A percentile compares a stretch with the other conserved stretches of the same genome.
Evolutionary conservation across 1,140 invertebrate species (phyloP).

Genomic region (Wiebesia pumilae): DNA sequence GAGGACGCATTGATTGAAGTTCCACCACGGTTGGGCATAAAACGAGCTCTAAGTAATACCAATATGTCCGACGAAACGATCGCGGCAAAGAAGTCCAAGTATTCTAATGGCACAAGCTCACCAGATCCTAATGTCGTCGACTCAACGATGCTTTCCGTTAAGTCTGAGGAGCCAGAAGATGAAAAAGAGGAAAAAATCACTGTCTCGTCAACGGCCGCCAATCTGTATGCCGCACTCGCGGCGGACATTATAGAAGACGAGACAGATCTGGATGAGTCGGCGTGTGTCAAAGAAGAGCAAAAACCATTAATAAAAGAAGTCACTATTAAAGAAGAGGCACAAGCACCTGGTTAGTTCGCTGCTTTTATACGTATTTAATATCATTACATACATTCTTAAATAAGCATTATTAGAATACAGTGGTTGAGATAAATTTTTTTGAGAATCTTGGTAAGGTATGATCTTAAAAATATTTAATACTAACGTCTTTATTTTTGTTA

Average conservation of each 20-base stretch:
- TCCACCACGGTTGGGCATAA: conserved; percentile 65
- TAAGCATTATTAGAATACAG: too few species aligned
- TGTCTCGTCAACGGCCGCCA: conserved; percentile 82
- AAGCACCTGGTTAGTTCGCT: conserved; percentile 22
- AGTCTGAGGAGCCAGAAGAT: conserved; percentile 74
- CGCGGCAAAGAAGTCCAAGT: conserved; percentile 74
- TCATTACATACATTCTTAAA: too few species aligned
- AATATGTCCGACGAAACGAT: conserved; percentile 70
- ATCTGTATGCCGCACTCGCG: conserved; percentile 82
- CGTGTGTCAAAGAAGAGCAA: conserved; percentile 59
- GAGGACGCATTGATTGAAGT: conserved; percentile 69
- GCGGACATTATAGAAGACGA: conserved; percentile 84
- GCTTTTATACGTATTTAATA: background rate
- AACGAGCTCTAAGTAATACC: conserved; percentile 67
- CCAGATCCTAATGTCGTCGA: conserved; percentile 67
- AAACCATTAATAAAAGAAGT: conserved; percentile 63
- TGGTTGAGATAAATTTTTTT: too few species aligned
- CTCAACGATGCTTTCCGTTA: conserved; percentile 72
- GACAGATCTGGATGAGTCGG: conserved; percentile 74
- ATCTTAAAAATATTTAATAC: too few species aligned
- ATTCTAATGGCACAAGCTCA: conserved; percentile 74
- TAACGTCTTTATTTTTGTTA: too few species aligned
- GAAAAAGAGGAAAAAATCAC: conserved; percentile 73
- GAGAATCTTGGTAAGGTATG: too few species aligned
- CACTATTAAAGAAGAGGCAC: conserved; percentile 46